Base-by-base conservation (phyloP, 2,113 vertebrate species). In the Actenoides hombroni region DNA sequence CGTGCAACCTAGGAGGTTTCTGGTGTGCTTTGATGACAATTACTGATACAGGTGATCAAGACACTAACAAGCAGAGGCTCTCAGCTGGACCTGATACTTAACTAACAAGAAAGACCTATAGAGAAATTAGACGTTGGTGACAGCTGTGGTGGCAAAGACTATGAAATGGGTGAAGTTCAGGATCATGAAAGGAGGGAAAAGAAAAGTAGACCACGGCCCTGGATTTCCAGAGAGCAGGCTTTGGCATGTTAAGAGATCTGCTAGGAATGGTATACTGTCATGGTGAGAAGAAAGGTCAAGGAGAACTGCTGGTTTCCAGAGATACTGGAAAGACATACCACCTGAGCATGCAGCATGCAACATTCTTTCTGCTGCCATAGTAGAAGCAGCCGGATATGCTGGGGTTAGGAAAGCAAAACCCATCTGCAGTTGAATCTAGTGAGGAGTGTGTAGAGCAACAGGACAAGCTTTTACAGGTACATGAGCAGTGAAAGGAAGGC, bases 121-220 rank as follows among this genome's bases (percentile, higher is more conserved):
- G 35, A 48, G 13, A 4, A 39, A 4, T 0, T 64, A 28, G 28
- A 53, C 13, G 13, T 9, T 42, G 17, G 13, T 0, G 2, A n/a
- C 8, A 60, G 25, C 6, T 13, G 49, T 14, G 3, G 16, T 33
- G 75, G 40, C 29, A 61, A 70, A 46, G 35, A 8, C 29, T 33
- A 6, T 39, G 16, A 42, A 13, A 37, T 56, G 6, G 20, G 10
- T 42, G 33, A 19, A 26, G 11, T 19, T 71, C 44, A 57, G 65
- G 33, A 40, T 75, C 35, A 37, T 21, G 49, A 42, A 40, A 46
- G 40, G 4, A 65, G 8, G 16, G 25, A 70, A 68, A 65, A 88
- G 25, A 44, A 26, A 69, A 54, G 48, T 9, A 49, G 40, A 42
- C 40, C 40, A 42, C 14, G 40, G 40, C 40, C 14, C 40, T 42